Base-by-base conservation (phyloP, 2,888 invertebrate species). In the Cryptocephalus primarius region DNA sequence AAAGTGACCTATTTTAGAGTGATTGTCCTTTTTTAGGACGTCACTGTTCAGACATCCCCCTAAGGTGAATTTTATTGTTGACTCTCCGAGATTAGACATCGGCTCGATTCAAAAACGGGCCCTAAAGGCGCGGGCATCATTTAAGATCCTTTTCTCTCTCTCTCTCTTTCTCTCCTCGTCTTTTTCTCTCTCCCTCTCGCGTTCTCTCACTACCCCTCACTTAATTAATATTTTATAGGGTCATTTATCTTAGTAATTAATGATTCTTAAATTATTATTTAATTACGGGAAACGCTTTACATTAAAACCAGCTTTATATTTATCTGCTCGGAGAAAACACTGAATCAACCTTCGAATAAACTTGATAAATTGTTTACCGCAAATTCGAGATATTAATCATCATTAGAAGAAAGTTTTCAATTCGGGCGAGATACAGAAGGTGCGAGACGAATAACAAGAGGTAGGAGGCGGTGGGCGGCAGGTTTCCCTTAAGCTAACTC, bases 221-320 rank as follows among this genome's bases (percentile, higher is more conserved):
- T 62, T 64, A 65, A 65, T 66, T 66, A 63, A 62, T 62, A 61
- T 62, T 64, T 62, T 61, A 64, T 60, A 57, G 59, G 60, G 62
- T 60, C 63, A 64, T 66, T 64, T 61, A 66, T 66, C 66, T 64
- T 66, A 55, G 53, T 63, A 64, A 66, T 66, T 64, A 63, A 66
- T 64, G 65, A 61, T 59, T 60, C 58, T 55, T 54, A 62, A 66
- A 66, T 66, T 65, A 66, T 64, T 65, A 64, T 64, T 63, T 64
- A 65, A 66, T 64, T 63, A 61, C 61, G 53, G 55, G 58, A 58
- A 61, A 59, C 61, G 55, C 55, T 58, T 56, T 59, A 54, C 58
- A 58, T 47, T 56, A 47, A 53, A 59, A 55, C 56, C 55, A 52
- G 57, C 56, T 52, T 55, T 52, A 48, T 53, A 55, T 56, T 57